Percentiles rank a stretch among this genome's conserved stretches.
These are phyloP conservation scores for Helicoverpa zea DNA, from an alignment of 1,140 invertebrate species.

Conservation along the genomic window DNA sequence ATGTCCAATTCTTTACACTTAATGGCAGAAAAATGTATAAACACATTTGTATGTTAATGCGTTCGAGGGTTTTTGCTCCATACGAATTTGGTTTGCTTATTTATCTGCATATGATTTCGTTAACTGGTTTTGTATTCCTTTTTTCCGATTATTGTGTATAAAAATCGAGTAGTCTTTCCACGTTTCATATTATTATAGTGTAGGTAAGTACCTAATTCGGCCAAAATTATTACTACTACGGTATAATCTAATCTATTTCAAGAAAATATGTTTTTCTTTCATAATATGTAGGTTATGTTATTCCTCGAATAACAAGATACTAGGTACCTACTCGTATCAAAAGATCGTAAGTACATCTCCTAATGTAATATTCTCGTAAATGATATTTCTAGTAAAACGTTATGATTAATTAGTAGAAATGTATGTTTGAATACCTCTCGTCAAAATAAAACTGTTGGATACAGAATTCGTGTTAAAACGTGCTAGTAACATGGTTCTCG, in stretches of 20 bases:
- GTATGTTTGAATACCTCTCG: constrained; percentile 12
- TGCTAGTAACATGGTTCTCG: constrained; percentile 1
- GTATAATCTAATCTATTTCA: too few relatives aligned
- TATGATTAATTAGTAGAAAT: constrained; percentile 34
- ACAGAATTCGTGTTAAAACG: constrained; percentile 25
- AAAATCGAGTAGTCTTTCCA: too few relatives aligned
- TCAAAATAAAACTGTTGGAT: constrained; percentile 36
- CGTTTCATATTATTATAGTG: neutral
- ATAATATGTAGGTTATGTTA: too few relatives aligned
- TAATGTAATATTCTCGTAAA: constrained; percentile 7
- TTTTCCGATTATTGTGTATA: neutral
- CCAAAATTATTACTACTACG: too few relatives aligned
- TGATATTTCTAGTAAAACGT: constrained; percentile 18
- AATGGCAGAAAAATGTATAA: constrained; percentile 40
- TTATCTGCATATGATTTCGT: constrained; percentile 21
- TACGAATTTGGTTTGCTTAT: constrained; percentile 26
- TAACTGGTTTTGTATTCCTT: neutral
- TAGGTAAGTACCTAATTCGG: too few relatives aligned
- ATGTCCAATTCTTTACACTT: constrained; percentile 42
- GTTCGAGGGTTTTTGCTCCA: constrained; percentile 47
- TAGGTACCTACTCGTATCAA: neutral
- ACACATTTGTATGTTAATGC: constrained; percentile 48
- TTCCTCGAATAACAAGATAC: neutral
- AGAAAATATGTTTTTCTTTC: too few relatives aligned
- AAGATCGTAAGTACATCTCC: neutral